Conservation (phyloP, 2,888 invertebrate species). For the Metallyticus violacea region DNA sequence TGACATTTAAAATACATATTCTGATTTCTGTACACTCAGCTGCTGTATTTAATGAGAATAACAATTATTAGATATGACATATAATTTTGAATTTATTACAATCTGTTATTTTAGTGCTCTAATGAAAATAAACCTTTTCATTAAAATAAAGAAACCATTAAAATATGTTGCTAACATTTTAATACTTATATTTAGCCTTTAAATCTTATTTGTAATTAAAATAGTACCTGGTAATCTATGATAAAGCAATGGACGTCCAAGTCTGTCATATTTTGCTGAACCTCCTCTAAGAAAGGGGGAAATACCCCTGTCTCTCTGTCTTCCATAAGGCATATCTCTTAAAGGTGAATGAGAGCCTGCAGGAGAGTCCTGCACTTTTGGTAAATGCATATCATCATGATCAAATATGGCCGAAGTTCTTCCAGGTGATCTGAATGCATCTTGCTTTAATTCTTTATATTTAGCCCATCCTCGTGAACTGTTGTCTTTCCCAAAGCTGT, state of each 20-base stretch:
- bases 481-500: neutral
- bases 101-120: neutral
- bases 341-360: neutral
- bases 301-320: neutral
- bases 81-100: too few species aligned
- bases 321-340: neutral
- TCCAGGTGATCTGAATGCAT: slow-evolving; percentile 37
- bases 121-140: neutral
- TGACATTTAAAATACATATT: too few species aligned
- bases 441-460: slow-evolving; percentile 40
- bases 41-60: too few species aligned
- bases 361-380: slow-evolving; percentile 4
- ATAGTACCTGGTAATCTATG: slow-evolving; percentile 57
- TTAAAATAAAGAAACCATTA: neutral
- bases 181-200: too few species aligned
- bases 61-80: too few species aligned
- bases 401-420: slow-evolving; percentile 6
- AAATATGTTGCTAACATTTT: neutral
- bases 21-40: too few species aligned
- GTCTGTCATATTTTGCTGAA: slow-evolving; percentile 48
- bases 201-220: too few species aligned
- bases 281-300: neutral
- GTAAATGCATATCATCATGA: neutral
- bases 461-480: slow-evolving; percentile 38
- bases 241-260: slow-evolving; percentile 58